Base-by-base conservation (phyloP, 2,888 invertebrate species). In the Gymnosoma rotundatum region DNA sequence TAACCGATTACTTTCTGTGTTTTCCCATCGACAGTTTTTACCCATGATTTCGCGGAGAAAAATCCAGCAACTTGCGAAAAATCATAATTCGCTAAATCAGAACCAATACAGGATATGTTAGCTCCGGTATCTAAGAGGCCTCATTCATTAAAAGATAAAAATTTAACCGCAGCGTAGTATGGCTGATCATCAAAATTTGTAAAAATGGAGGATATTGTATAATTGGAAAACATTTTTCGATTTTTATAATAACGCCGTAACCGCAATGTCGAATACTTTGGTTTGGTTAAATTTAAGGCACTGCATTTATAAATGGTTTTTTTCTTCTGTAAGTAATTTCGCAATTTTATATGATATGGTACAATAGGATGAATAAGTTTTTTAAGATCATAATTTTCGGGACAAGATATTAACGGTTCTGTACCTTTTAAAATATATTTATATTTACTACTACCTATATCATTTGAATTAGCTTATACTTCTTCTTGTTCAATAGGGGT, bases 61-160 rank as follows among this genome's bases (percentile, higher is more conserved):
- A 70, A 25, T 36, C 56, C 38, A 5, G 32, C 6, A 38, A 9
- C 56, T 20, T 56, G 0, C 1, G 36, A 38, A 38, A 69, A 69
- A 56, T 54, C 48, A 9, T 8, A 10, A 20, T 8, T 18, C 9
- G 67, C 52, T 8, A 69, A 58, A 45, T 58, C 58, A 9, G 56
- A 42, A n/a, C 70, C 70, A 12, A 70, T 45, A 25, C 70, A 70
- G 10, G 52, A 52, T n/a, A 58, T 25, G 14, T 70, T 70, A 16
- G 70, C 70, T 25, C 70, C 58, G 14, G 70, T 58, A 45, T 70
- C 70, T 8, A 42, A 20, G 2, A 69, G 20, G 38, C 76, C 76
- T 2, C 14, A 56, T 50, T 67, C 67, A 10, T 9, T 16, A 16
- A 25, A 48, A 25, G 18, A 6, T 36, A 76, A 66, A 50, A 76